Conservation (phyloP, 2,888 invertebrate species). For the Paralinhomoeus sp. region DNA sequence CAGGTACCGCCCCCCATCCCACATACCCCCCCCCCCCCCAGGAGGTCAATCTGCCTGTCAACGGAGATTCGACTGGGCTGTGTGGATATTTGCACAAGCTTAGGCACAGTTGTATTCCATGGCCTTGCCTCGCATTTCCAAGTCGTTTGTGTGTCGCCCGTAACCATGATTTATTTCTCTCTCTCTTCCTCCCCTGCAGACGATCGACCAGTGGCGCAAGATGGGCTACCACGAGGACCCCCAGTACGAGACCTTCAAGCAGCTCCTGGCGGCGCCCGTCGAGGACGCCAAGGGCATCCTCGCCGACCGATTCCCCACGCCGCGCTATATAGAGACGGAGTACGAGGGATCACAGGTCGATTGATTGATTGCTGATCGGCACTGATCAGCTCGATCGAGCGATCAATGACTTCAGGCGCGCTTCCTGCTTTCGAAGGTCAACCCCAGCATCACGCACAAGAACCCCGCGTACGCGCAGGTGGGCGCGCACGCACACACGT, state of each 20-base stretch:
- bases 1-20: conserved; percentile 36
- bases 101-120: too few species aligned
- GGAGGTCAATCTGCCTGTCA: too few species aligned
- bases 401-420: conserved; percentile 66
- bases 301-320: conserved; percentile 86
- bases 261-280: conserved; percentile 75
- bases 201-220: conserved; percentile 87
- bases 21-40: too few species aligned
- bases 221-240: conserved; percentile 85
- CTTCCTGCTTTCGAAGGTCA: conserved; percentile 91
- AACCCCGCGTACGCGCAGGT: conserved; percentile 40
- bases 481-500: too few species aligned
- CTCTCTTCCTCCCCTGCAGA: conserved; percentile 35
- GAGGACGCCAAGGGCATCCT: conserved; percentile 93
- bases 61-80: too few species aligned
- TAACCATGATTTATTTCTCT: too few species aligned
- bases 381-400: too few species aligned
- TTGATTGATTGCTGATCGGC: not conserved
- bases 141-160: too few species aligned
- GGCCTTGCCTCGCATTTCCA: too few species aligned
- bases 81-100: too few species aligned
- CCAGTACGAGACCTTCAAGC: conserved; percentile 90
- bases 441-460: conserved; percentile 99
- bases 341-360: conserved; percentile 79
- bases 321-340: conserved; percentile 93